A percentile compares a stretch with the other conserved stretches of the same genome.
phyloP scores from a whole-genome alignment of 2,113 vertebrate genomes.

The Paralichthys olivaceus region DNA sequence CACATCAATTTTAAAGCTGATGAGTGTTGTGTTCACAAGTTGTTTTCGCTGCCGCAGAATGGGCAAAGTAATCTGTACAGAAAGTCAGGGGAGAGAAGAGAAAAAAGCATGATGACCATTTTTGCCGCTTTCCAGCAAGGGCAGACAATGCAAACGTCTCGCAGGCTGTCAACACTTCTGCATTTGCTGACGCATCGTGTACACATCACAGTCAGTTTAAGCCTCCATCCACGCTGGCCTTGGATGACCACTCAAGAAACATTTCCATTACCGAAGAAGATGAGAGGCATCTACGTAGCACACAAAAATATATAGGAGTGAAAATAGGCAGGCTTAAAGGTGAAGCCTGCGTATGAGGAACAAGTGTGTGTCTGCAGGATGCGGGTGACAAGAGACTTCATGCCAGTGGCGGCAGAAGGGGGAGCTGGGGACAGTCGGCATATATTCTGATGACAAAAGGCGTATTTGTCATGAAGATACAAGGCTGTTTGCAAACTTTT shows the following conservation, averaged over 20 bases:
- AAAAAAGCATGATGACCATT: background rate
- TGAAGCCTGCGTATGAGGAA: too few relatives aligned
- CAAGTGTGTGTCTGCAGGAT: too few relatives aligned
- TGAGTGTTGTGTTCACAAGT: too few relatives aligned
- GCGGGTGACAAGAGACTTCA: too few relatives aligned
- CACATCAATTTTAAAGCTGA: too few relatives aligned
- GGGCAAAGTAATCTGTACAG: too few relatives aligned
- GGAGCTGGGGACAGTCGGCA: too few relatives aligned
- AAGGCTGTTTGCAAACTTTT: constrained; percentile 14
- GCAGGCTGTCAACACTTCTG: background rate
- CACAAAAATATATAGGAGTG: constrained; percentile 14
- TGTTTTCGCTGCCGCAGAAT: too few relatives aligned
- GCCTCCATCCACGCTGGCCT: constrained; percentile 23
- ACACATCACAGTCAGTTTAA: constrained; percentile 7
- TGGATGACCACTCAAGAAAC: constrained; percentile 38
- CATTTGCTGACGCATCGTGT: background rate
- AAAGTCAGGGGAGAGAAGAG: too few relatives aligned
- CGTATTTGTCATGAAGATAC: constrained; percentile 10
- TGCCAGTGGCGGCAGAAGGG: too few relatives aligned
- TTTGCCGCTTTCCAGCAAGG: background rate
- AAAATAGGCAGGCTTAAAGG: background rate
- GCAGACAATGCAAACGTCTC: background rate
- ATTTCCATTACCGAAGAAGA: constrained; percentile 42
- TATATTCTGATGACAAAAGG: constrained; percentile 17
- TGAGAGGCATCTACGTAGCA: constrained; percentile 10